phyloP scores from a whole-genome alignment of 2,888 invertebrate genomes.

The Sphaerophoria taeniata region DNA sequence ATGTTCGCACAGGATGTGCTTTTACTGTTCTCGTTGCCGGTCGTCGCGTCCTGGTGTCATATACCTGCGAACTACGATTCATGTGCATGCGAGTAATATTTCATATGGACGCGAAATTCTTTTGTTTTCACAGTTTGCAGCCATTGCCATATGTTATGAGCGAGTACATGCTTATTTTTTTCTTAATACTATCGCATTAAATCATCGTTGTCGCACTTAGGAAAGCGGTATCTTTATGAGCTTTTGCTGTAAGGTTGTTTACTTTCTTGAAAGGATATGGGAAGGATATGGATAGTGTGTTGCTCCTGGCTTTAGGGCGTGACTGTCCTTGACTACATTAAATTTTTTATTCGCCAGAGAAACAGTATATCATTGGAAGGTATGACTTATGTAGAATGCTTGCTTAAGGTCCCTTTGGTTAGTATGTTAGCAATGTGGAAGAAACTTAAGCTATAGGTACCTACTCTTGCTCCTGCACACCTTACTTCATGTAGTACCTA shows the following conservation, averaged over 20 bases:
- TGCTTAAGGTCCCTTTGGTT: constrained; percentile 19
- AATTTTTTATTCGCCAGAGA: not conserved
- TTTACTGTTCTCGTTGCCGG: constrained; percentile 3
- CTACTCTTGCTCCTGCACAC: too few species aligned
- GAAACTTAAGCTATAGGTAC: too few species aligned
- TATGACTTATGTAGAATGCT: constrained; percentile 55
- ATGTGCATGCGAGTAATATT: constrained; percentile 36
- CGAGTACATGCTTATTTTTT: constrained; percentile 5
- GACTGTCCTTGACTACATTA: constrained; percentile 15
- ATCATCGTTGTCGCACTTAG: constrained; percentile 68
- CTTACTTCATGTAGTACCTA: too few species aligned
- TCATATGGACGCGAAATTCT: constrained; percentile 26
- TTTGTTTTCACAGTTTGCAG: constrained; percentile 13
- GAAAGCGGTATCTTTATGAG: not conserved
- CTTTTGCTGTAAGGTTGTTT: constrained; percentile 48
- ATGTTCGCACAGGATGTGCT: constrained; percentile 26
- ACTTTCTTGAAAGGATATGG: constrained; percentile 51
- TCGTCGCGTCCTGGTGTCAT: not conserved
- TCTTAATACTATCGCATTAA: constrained; percentile 62
- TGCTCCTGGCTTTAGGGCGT: constrained; percentile 14
- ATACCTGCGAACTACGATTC: constrained; percentile 7
- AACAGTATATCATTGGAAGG: constrained; percentile 18
- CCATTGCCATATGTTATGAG: constrained; percentile 4
- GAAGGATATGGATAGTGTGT: constrained; percentile 28
- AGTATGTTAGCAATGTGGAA: too few species aligned